Evolutionary conservation across 2,113 vertebrate genomes (phyloP), one percentile per base, ranked within the genome.

Genomic region (Pogonocichla stellata): DNA sequence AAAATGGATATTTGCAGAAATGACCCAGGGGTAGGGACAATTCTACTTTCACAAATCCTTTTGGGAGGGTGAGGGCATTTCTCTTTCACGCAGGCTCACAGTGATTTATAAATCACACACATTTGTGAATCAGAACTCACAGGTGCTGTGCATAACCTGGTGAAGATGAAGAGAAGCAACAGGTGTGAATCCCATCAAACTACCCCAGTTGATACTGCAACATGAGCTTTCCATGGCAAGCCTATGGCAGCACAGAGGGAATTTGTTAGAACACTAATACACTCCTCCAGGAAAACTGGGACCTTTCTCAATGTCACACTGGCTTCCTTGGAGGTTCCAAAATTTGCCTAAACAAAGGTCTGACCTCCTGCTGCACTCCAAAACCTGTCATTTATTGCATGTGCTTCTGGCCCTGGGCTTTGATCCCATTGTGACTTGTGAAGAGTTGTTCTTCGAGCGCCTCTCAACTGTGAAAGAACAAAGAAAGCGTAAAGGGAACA

Each of bases 381-480:
- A 45, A 79, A 51, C 40, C 31, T 82, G 61, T 29, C 1, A 9
- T 53, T 88, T 67, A 40, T 51, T 5, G 5, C 43, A 12, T 16
- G 17, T 36, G 25, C 16, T 58, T 64, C 64, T 53, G 53, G 45
- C 28, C 31, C 3, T n/a, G 75, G 82, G 23, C 40, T 71, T 80
- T 78, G 86, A 78, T 51, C 36, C 53, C 36, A 6, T 8, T 2
- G 65, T 74, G 65, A 28, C 54, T 79, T 48, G 40, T 53, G 79
- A 65, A 50, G 50, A 34, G 23, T 31, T n/a, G 36, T 25, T 95
- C 26, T 61, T 79, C 3, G 1, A 71, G 36, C 0, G 0, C 62
- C 50, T 65, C 92, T 87, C 73, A 77, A 38, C 47, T 66, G 58
- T 56, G 91, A 62, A 73, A 62, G 81, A 91, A 77, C 26, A 62